Conservation (phyloP, 2,113 vertebrate species). For the Centropus unirufus region DNA sequence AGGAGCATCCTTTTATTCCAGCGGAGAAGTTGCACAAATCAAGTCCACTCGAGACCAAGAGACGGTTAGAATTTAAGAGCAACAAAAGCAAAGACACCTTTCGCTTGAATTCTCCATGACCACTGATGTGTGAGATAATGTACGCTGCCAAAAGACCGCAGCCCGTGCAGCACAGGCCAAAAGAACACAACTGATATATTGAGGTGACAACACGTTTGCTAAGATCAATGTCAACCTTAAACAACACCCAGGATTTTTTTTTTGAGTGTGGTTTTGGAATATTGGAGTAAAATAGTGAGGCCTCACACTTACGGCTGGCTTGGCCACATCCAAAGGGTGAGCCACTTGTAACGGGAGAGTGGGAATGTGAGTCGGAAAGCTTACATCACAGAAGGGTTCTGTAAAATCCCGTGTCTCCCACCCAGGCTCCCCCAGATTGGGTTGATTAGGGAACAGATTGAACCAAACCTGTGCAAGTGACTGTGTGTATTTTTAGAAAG, state of each 20-base stretch:
- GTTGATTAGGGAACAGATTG: not conserved
- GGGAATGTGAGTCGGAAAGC: not conserved
- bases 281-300: not conserved
- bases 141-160: not conserved
- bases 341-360: not conserved
- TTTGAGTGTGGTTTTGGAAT: not conserved
- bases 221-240: not conserved
- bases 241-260: not conserved
- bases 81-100: not conserved
- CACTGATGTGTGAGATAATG: not conserved
- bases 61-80: not conserved
- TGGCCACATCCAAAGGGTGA: not conserved
- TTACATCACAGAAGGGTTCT: not conserved
- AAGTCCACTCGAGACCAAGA: constrained; percentile 58
- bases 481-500: constrained; percentile 21
- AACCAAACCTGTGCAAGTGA: not conserved
- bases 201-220: not conserved
- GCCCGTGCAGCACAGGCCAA: not conserved
- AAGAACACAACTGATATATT: not conserved
- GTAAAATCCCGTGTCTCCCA: not conserved
- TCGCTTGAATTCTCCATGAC: not conserved
- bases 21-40: constrained; percentile 47
- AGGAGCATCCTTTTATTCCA: constrained; percentile 72
- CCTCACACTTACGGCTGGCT: not conserved
- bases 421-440: not conserved